Evolutionary conservation across 2,113 vertebrate genomes (phyloP), one percentile per base, ranked within the genome.

Genomic region (Tyto alba): DNA sequence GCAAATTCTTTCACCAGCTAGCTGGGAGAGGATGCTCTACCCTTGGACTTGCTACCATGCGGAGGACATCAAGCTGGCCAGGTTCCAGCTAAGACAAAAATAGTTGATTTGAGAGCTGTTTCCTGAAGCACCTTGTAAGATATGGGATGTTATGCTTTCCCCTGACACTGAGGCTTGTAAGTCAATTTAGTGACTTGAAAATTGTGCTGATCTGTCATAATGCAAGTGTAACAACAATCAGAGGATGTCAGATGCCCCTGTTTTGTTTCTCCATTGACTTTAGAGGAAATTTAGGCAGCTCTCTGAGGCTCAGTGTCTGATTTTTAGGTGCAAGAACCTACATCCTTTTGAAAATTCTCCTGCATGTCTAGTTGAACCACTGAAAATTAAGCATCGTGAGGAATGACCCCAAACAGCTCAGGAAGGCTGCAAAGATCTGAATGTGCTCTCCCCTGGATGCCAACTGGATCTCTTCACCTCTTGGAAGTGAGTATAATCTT

Each of bases 401-500:
- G 3, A 36, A 16, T 30, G 23, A 41, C 56, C 16, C 34, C 47
- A 16, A 55, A 22, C 3, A 56, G 27, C 40, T 81, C 50, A 77
- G 10, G 40, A 87, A 43, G 30, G 30, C 34, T 87, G 27, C 40
- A n/a, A 13, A 55, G 16, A 36, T 48, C 36, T 43, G 41, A 85
- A 66, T 0, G 0, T n/a, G 20, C 17, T 73, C 23, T 89, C 22
- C 15, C 8, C 5, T 56, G 38, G 3, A 4, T 50, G 19, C 15
- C 30, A 85, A 9, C 45, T 59, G 5, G 3, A 41, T 66, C 38
- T 79, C 26, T 68, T 80, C 47, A 48, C 18, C 21, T 75, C 55
- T 43, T 88, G 14, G 26, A 84, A 68, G 1, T 25, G 6, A 89
- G 16, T 38, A 60, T 85, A 34, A 20, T 20, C 6, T 81, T 76